Base-by-base conservation (phyloP, 2,797 vertebrate genomes). In the Limosa lapponica region DNA sequence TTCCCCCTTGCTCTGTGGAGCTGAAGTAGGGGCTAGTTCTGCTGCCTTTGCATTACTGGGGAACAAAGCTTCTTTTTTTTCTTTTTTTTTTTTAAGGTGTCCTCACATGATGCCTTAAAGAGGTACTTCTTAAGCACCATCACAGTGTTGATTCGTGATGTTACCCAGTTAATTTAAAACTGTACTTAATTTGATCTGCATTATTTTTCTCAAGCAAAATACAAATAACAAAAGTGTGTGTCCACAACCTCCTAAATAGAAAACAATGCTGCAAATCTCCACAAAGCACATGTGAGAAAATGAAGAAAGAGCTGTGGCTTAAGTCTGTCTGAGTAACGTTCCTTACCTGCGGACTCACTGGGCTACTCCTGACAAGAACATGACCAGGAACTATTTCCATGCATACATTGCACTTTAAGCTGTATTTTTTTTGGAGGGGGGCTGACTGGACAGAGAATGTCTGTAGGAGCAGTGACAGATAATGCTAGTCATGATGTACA, bases 201-300 rank as follows among this genome's bases (percentile, higher is more conserved):
- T 61, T 80, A 24, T 48, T 88, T 80, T 88, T 85, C 32, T 87
- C 43, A 64, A 75, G 34, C 27, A 46, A 87, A 81, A 54, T 51
- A 12, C 10, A 73, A 66, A 4, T 66, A 44, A 39, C 27, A 48
- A 13, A 67, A 80, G 5, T 8, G 7, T 20, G 6, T 52, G 10
- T 59, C 61, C 0, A 0, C 88, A 67, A 48, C 30, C 52, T 59
- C 10, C 19, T 81, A 48, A 59, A 37, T 6, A 67, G 43, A 74
- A 83, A 44, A 69, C 11, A 51, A 46, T 4, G n/a, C 19, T 69
- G 32, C 24, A 74, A 22, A 79, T 66, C 7, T 57, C n/a, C 73
- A 18, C 30, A 49, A 85, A 93, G 30, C 6, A 20, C 20, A 5
- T 18, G 25, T 62, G 58, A 54, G 44, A 54, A 91, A 62, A 66